phyloP scores from a whole-genome alignment of 1,140 invertebrate species.

The Amyelois transitella region DNA sequence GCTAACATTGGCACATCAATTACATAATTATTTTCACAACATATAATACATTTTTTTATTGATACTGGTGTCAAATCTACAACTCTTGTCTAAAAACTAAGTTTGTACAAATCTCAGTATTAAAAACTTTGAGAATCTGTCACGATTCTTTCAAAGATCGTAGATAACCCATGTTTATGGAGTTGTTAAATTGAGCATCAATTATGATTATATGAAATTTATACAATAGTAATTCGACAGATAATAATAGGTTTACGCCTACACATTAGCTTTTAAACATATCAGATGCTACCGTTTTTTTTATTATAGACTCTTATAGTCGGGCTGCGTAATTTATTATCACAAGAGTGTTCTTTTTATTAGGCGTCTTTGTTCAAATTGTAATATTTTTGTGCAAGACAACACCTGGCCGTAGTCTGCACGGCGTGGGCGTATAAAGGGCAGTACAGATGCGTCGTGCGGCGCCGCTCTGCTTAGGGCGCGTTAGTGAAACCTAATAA shows the following conservation, averaged over 20 bases:
- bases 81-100: no score
- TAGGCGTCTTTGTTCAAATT: not conserved
- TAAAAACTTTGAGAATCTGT: not conserved
- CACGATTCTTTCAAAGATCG: not conserved
- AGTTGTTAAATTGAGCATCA: not conserved
- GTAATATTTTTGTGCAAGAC: not conserved
- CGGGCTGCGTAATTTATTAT: not conserved
- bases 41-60: no score
- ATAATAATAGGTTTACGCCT: not conserved
- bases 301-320: not conserved
- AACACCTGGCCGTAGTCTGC: not conserved
- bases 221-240: not conserved
- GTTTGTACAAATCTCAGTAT: not conserved
- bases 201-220: not conserved
- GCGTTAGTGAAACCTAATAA: constrained; percentile 59
- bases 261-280: not conserved
- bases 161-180: not conserved
- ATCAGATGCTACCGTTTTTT: not conserved
- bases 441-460: constrained; percentile 17
- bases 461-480: constrained; percentile 18
- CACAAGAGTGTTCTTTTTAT: not conserved
- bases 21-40: no score
- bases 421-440: constrained; percentile 17
- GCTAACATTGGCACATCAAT: no score
- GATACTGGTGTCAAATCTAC: no score